These are phyloP conservation scores for Dendrolimus pini DNA, from an alignment of 2,888 invertebrate species.

Conservation along the genomic window DNA sequence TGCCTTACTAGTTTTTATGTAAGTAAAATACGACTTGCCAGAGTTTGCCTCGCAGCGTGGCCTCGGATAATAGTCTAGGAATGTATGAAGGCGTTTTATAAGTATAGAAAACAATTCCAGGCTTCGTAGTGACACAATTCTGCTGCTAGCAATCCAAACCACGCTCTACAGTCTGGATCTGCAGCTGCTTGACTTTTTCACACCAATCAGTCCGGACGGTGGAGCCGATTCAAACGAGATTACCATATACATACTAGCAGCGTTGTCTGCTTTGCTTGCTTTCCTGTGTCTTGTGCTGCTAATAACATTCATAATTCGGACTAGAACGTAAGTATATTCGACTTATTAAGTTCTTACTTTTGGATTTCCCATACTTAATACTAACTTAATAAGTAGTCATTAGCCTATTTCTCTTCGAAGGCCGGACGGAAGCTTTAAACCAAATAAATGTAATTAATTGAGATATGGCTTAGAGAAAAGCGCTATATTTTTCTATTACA, in stretches of 20 bases:
- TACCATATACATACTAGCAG: conserved; percentile 71
- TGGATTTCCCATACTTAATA: no score
- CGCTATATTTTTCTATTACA: no score
- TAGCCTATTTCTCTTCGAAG: no score
- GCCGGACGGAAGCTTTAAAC: no score
- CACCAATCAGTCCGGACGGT: conserved; percentile 34
- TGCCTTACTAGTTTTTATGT: no score
- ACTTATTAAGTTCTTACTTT: not conserved
- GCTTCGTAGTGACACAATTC: conserved; percentile 58
- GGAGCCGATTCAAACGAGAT: conserved; percentile 41
- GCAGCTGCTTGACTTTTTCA: conserved; percentile 63
- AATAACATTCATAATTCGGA: conserved; percentile 72
- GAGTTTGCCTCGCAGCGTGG: no score
- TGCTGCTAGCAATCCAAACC: conserved; percentile 52
- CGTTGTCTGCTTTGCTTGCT: conserved; percentile 68
- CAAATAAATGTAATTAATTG: no score
- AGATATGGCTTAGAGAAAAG: no score
- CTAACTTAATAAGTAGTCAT: no score
- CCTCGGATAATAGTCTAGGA: no score
- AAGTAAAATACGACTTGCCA: no score
- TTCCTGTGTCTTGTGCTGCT: conserved; percentile 63
- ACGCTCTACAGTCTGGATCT: conserved; percentile 44
- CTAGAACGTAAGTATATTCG: conserved; percentile 64
- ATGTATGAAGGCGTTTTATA: not conserved
- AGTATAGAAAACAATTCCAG: conserved; percentile 24